Evolutionary conservation across 2,888 invertebrate genomes (phyloP).

Genomic region (Fabriciana adippe): DNA sequence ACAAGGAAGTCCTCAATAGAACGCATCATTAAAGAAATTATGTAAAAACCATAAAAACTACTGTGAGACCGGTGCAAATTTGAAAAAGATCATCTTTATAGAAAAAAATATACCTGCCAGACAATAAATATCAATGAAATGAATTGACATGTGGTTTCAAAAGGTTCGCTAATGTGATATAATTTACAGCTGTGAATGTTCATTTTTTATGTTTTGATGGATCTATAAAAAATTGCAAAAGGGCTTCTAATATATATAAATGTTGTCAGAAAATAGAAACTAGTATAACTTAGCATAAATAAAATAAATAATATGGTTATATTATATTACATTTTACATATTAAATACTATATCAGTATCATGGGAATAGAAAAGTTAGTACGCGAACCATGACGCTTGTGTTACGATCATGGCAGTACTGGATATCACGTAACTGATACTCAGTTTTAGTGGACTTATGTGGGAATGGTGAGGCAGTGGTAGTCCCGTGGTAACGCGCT

Average conservation of each 20-base stretch:
- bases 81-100: slow-evolving; percentile 49
- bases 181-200: slow-evolving; percentile 53
- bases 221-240: slow-evolving; percentile 16
- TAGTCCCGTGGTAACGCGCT: no score
- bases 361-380: slow-evolving; percentile 65
- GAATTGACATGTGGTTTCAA: slow-evolving; percentile 65
- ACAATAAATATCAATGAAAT: slow-evolving; percentile 60
- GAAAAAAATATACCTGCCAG: slow-evolving; percentile 42
- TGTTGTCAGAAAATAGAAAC: neutral
- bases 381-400: slow-evolving; percentile 64
- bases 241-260: no score
- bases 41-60: slow-evolving; percentile 64
- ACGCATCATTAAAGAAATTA: slow-evolving; percentile 70
- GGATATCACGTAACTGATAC: slow-evolving; percentile 50
- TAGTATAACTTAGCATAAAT: neutral
- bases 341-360: slow-evolving; percentile 51
- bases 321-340: slow-evolving; percentile 35
- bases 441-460: slow-evolving; percentile 27
- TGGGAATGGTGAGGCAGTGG: no score
- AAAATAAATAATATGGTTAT: slow-evolving; percentile 13
- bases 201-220: slow-evolving; percentile 35
- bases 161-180: slow-evolving; percentile 64
- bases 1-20: slow-evolving; percentile 54
- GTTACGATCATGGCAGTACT: slow-evolving; percentile 52
- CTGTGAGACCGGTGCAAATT: slow-evolving; percentile 69